A percentile compares a stretch with the other conserved stretches of the same genome.
Conservation (phyloP, 2,797 vertebrate genomes). For the Scleropages formosus region DNA sequence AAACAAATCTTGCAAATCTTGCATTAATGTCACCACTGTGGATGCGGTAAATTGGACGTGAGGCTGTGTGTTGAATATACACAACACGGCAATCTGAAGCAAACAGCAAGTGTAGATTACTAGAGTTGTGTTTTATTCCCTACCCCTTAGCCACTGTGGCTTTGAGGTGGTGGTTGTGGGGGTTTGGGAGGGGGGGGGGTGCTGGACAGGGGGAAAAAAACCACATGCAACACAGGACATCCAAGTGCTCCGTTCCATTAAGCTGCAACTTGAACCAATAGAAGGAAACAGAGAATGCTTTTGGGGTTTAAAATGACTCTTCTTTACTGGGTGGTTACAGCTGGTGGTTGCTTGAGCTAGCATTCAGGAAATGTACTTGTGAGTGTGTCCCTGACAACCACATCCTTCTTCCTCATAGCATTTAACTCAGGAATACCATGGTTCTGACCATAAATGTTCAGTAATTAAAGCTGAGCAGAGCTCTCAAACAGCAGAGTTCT, state of each 20-base stretch:
- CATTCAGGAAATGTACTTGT: slow-evolving; percentile 53
- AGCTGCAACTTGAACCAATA: slow-evolving; percentile 51
- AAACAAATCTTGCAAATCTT: slow-evolving; percentile 34
- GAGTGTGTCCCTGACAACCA: slow-evolving; percentile 48
- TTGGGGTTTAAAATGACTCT: slow-evolving; percentile 58
- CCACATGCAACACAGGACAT: slow-evolving; percentile 52
- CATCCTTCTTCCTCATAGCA: slow-evolving; percentile 24
- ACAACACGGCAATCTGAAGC: neutral
- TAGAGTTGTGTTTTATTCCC: neutral
- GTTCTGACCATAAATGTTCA: slow-evolving; percentile 18
- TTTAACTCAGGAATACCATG: neutral
- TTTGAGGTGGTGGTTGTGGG: neutral
- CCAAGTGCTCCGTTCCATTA: slow-evolving; percentile 65
- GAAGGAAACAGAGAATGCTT: slow-evolving; percentile 58
- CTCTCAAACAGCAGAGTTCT: neutral
- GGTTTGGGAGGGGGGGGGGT: neutral
- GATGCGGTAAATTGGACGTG: neutral
- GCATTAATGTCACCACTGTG: slow-evolving; percentile 30
- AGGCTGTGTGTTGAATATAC: neutral
- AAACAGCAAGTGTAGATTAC: neutral
- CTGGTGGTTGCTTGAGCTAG: slow-evolving; percentile 56
- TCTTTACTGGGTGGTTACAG: slow-evolving; percentile 30
- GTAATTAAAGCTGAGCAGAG: slow-evolving; percentile 13
- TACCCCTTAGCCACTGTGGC: neutral
- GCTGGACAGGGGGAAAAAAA: neutral